These are phyloP conservation scores for Galeruca laticollis DNA, from an alignment of 2,888 invertebrate species.

Conservation along the genomic window DNA sequence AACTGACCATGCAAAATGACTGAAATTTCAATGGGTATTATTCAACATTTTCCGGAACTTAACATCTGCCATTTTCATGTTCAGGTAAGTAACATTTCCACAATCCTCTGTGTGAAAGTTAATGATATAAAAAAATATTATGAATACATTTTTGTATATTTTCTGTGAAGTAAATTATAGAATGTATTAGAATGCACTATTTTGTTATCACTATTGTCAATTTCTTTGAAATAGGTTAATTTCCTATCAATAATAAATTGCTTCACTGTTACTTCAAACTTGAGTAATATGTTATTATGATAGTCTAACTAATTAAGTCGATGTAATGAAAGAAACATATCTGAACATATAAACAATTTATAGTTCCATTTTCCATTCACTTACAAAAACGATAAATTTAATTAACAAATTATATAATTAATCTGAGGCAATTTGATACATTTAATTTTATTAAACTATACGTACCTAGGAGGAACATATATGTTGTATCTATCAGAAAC, in stretches of 20 bases:
- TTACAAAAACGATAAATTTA: neutral
- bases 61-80: too few relatives aligned
- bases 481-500: too few relatives aligned
- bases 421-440: neutral
- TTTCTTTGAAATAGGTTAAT: neutral
- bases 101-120: too few relatives aligned
- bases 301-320: neutral
- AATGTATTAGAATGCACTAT: neutral
- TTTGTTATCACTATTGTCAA: neutral
- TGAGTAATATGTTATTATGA: neutral
- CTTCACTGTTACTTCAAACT: neutral
- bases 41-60: too few relatives aligned
- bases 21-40: too few relatives aligned
- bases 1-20: too few relatives aligned
- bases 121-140: too few relatives aligned
- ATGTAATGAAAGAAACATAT: neutral
- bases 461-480: too few relatives aligned
- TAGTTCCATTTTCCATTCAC: too few relatives aligned
- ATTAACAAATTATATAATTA: neutral
- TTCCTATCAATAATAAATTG: neutral
- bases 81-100: too few relatives aligned
- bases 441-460: neutral
- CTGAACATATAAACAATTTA: neutral
- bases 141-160: too few relatives aligned
- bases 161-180: too few relatives aligned